phyloP scores from a whole-genome alignment of 2,113 vertebrate genomes.

The Ciconia stormi region DNA sequence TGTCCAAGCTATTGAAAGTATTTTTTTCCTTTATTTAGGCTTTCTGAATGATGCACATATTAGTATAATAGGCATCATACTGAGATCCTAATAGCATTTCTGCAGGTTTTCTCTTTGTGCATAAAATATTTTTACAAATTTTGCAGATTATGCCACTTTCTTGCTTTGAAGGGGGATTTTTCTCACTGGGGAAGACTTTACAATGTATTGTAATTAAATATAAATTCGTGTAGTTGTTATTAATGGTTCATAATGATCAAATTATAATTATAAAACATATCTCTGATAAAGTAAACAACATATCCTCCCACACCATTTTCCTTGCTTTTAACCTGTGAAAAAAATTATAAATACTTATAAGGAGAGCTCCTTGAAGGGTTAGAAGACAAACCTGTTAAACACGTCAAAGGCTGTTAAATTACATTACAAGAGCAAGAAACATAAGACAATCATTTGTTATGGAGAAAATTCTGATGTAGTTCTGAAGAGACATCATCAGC shows the following conservation, averaged over 20 bases:
- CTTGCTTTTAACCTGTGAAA: not conserved
- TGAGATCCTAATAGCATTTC: constrained; percentile 53
- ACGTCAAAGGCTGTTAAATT: not conserved
- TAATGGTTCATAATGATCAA: not conserved
- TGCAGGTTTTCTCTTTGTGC: not conserved
- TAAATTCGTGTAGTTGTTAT: not conserved
- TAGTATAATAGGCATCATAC: constrained; percentile 47
- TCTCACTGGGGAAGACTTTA: not conserved
- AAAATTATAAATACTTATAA: not conserved
- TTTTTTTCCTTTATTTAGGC: constrained; percentile 50
- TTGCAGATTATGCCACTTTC: not conserved
- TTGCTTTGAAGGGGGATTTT: not conserved
- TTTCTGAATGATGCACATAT: constrained; percentile 47
- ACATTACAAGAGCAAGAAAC: not conserved
- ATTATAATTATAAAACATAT: not conserved
- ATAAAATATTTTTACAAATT: constrained; percentile 16
- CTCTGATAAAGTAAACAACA: not conserved
- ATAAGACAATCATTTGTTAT: not conserved
- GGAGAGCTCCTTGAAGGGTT: not conserved
- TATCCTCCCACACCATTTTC: not conserved
- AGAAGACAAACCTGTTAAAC: not conserved
- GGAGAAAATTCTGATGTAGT: not conserved
- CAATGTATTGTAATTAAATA: not conserved
- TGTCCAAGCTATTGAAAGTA: constrained; percentile 25
- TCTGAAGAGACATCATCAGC: not conserved